Evolutionary conservation across 2,113 vertebrate genomes (phyloP), one percentile per base, ranked within the genome.

Genomic region (Cynoglossus semilaevis): DNA sequence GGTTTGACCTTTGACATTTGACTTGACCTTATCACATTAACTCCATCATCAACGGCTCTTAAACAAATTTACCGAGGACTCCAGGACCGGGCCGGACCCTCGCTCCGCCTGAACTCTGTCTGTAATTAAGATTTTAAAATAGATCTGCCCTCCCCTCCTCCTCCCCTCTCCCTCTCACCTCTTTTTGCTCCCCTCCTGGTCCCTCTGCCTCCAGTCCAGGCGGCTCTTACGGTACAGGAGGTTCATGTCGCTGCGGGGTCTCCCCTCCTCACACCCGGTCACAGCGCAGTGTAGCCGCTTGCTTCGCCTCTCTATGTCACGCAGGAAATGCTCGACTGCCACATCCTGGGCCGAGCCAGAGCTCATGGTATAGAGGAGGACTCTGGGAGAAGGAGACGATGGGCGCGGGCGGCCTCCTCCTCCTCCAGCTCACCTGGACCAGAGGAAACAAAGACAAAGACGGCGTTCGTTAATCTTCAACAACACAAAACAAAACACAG

Each of bases 281-380:
- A 92, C 90, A 90, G 90, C 81, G 58, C 87, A 90, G 87, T 92
- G 91, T 41, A 90, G 87, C 88, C 89, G 88, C 87, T 90, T 88
- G 81, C 91, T 90, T 81, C 90, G 87, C 87, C 91, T 84, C 82
- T 92, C 91, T 89, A 92, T 91, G 90, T 91, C 91, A 89, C 90
- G 91, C 91, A 92, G 85, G 88, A 92, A 92, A 87, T 90, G 86
- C 86, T 91, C 90, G 86, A 92, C 90, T 79, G 88, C 91, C 91
- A 91, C 91, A 92, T 92, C 90, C 91, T 92, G 91, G 88, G 90
- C 79, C 64, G 91, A 90, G 90, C 90, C 91, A 88, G 90, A 90
- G 89, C 83, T 91, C 91, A 92, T 92, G 88, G 88, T 92, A 92
- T 85, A 88, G 88, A 87, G 77, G 76, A 74, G 70, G 83, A 71